Evolutionary conservation across 2,888 invertebrate genomes (phyloP), one percentile per base, ranked within the genome.

Genomic region (Drosophila mayaguana): DNA sequence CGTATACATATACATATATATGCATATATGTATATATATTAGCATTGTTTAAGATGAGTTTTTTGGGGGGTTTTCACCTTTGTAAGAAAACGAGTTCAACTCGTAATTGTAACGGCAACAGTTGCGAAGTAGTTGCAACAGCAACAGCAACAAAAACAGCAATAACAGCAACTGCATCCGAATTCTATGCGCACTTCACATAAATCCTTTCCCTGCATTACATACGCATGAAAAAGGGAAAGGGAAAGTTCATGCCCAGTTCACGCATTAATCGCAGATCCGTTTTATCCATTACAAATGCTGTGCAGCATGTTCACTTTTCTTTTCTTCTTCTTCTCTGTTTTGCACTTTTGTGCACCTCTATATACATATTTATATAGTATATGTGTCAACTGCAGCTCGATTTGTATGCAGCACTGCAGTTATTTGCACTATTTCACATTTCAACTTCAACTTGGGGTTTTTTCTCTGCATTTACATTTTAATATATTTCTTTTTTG

Each of bases 371-470:
- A 61, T 73, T 69, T 69, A 72, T 82, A 65, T 81, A 61, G 57
- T 73, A 72, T 69, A 72, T 82, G 63, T 81, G 80, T 84, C 88
- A 84, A 78, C 87, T 83, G 87, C 73, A 77, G 50, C 64, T 38
- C 71, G 63, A 84, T 83, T 82, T 86, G 82, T 78, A 88, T 88
- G 83, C 84, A 78, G 71, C 63, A 60, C 43, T 83, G 88, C 86
- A 85, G 57, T 84, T 84, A 72, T 51, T 80, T 67, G 65, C 65
- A 64, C 63, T 64, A 40, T 36, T 46, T 64, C 34, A 20, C 38
- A 63, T 46, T 56, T 40, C 42, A 42, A 32, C 46, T 72, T 60
- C 53, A 46, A 14, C 25, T 60, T 56, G 68, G 82, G 75, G 76
- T 84, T 73, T 42, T 55, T 81, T 74, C 83, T 28, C 38, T 42